These are phyloP conservation scores for Otolemur garnettii DNA, from an alignment of 2,113 vertebrate genomes.

Conservation along the genomic window DNA sequence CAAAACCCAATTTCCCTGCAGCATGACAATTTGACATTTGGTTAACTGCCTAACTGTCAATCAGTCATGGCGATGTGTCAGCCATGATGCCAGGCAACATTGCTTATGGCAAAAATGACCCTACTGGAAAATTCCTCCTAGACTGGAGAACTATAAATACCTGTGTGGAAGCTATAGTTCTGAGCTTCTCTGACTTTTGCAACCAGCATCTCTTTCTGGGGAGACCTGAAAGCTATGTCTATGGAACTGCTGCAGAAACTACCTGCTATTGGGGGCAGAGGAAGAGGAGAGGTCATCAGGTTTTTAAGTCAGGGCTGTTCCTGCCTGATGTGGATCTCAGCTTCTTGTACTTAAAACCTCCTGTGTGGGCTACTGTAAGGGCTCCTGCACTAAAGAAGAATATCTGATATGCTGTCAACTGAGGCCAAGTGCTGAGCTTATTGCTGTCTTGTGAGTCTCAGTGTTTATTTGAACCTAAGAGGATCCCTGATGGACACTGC, in stretches of 20 bases:
- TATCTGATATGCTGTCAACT: neutral
- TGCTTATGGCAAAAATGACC: neutral
- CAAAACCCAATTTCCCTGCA: neutral
- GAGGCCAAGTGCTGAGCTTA: neutral
- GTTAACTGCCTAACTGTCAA: conserved; percentile 22
- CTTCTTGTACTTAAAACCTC: neutral
- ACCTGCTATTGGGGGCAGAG: neutral
- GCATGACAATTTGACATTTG: neutral
- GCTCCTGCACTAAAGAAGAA: neutral
- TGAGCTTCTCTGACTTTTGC: neutral
- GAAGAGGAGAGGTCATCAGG: too few relatives aligned
- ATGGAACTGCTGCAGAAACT: neutral
- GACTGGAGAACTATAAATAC: neutral
- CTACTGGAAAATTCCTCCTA: neutral
- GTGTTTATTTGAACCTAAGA: neutral
- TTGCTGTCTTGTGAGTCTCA: neutral
- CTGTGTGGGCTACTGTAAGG: neutral
- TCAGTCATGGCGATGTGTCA: neutral
- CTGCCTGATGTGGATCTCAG: neutral
- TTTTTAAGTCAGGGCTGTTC: neutral
- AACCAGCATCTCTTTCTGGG: neutral
- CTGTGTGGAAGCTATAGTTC: neutral
- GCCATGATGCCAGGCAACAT: neutral
- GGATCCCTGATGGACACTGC: neutral
- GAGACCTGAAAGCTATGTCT: neutral